Percentiles rank a stretch among this genome's conserved stretches.
These are phyloP conservation scores for Tricholauxania praeusta DNA, from an alignment of 2,888 invertebrate genomes.

Conservation along the genomic window DNA sequence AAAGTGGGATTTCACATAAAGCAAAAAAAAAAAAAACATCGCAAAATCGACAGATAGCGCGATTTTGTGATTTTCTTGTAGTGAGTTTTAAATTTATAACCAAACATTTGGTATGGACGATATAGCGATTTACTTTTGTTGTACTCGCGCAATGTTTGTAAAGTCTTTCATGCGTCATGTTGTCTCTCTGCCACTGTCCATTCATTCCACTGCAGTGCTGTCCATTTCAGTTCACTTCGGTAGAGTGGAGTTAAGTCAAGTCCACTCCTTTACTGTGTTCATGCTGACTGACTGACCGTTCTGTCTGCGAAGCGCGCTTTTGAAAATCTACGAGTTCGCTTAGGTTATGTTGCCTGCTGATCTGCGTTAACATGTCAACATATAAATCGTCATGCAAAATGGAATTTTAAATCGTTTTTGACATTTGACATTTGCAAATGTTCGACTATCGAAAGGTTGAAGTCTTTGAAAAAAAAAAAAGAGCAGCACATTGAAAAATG, in stretches of 20 bases:
- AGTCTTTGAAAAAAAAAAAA: neutral
- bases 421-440: constrained; percentile 53
- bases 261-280: neutral
- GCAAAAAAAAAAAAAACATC: neutral
- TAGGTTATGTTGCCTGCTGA: constrained; percentile 20
- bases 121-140: constrained; percentile 18
- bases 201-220: constrained; percentile 48
- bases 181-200: constrained; percentile 34
- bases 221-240: constrained; percentile 45
- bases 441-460: constrained; percentile 29
- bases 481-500: neutral
- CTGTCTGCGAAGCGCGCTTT: neutral
- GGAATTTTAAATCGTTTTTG: constrained; percentile 64
- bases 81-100: constrained; percentile 15
- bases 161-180: constrained; percentile 33
- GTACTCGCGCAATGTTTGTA: constrained; percentile 9
- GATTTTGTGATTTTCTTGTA: constrained; percentile 33
- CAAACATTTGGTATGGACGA: constrained; percentile 16
- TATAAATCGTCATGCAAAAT: constrained; percentile 62
- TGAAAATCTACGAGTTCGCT: constrained; percentile 13
- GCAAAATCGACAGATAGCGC: constrained; percentile 23
- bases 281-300: too few species aligned
- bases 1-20: neutral
- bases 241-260: neutral
- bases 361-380: constrained; percentile 46